Conservation (phyloP, 2,113 vertebrate species). For the Catagonus wagneri region DNA sequence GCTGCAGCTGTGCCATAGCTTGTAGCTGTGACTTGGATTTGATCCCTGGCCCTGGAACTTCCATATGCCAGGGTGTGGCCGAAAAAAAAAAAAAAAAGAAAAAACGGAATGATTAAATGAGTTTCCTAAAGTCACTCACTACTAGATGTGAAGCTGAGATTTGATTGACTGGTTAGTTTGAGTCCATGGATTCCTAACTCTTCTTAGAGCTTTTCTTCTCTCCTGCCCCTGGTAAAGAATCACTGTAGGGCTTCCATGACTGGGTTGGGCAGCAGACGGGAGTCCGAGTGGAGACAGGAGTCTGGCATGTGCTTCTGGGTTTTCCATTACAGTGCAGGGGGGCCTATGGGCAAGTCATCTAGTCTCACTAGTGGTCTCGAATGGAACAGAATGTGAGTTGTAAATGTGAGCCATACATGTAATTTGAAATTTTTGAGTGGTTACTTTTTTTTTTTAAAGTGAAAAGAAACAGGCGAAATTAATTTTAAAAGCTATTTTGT, state of each 20-base stretch:
- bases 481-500: background rate
- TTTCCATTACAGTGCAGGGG: background rate
- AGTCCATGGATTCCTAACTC: background rate
- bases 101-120: background rate
- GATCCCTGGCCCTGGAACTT: too few species aligned
- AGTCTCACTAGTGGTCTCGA: background rate
- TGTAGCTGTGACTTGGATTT: too few species aligned
- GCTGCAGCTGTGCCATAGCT: too few species aligned
- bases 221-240: background rate
- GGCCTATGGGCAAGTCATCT: background rate
- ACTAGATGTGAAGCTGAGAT: background rate
- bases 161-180: background rate
- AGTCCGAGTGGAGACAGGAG: background rate
- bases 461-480: background rate
- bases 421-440: background rate
- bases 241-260: too few species aligned
- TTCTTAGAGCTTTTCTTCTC: background rate
- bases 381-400: background rate
- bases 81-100: too few species aligned
- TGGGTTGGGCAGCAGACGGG: too few species aligned
- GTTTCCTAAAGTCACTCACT: background rate
- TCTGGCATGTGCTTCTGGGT: background rate
- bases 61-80: too few species aligned
- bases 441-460: background rate
- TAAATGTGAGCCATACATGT: background rate